These are phyloP conservation scores for Podarcis muralis DNA, from an alignment of 2,113 vertebrate species.

Conservation along the genomic window DNA sequence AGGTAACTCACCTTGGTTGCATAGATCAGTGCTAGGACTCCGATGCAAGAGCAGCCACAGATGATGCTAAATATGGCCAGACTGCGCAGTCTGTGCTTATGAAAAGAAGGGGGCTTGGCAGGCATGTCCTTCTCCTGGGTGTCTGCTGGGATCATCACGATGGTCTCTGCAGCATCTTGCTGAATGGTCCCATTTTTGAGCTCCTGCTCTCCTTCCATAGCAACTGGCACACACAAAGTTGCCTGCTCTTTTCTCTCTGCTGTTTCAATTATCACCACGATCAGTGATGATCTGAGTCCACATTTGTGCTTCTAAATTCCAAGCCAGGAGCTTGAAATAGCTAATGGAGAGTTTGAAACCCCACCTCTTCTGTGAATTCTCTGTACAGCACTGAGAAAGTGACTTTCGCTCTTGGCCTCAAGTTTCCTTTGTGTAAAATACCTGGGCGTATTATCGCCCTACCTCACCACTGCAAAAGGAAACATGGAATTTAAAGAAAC, in stretches of 20 bases:
- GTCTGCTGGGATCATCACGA: constrained; percentile 3
- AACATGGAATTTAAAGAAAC: not conserved
- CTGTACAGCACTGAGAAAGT: not conserved
- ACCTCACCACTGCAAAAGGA: not conserved
- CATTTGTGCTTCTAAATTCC: not conserved
- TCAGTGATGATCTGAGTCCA: not conserved
- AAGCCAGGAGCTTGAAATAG: not conserved
- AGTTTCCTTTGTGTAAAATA: not conserved
- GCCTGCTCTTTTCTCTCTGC: too few relatives aligned
- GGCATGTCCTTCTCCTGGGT: constrained; percentile 16
- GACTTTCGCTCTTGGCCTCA: not conserved
- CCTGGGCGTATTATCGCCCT: not conserved
- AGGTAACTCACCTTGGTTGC: constrained; percentile 71
- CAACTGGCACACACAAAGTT: too few relatives aligned
- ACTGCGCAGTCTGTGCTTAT: constrained; percentile 61
- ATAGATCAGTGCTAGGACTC: constrained; percentile 78
- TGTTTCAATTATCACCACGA: too few relatives aligned
- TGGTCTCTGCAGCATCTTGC: constrained; percentile 52
- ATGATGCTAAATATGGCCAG: constrained; percentile 83
- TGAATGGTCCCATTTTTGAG: not conserved
- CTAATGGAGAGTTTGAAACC: not conserved
- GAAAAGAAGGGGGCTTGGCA: constrained; percentile 48
- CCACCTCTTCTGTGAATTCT: not conserved
- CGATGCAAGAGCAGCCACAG: constrained; percentile 84
- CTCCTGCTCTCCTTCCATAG: constrained; percentile 53